Evolutionary conservation across 2,797 vertebrate genomes (phyloP).

Genomic region (Acipenser ruthenus): DNA sequence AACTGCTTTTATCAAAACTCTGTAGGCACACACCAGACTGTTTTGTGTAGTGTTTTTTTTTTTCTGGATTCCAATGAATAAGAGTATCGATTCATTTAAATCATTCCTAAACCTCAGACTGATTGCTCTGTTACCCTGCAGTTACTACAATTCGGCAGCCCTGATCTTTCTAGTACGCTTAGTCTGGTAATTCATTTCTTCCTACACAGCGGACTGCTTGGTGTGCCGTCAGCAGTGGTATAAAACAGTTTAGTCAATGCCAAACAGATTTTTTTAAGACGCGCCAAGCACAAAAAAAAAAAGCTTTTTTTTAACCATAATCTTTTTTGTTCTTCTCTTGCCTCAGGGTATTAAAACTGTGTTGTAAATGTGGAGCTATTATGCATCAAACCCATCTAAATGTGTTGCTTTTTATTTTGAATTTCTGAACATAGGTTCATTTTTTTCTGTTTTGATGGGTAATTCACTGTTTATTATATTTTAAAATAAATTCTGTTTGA

Average conservation of each 20-base stretch:
- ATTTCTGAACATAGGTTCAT: no score
- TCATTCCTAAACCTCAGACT: slow-evolving; percentile 54
- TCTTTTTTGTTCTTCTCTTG: neutral
- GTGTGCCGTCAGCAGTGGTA: neutral
- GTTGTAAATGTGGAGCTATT: neutral
- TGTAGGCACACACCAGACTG: slow-evolving; percentile 7
- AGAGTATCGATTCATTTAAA: slow-evolving; percentile 43
- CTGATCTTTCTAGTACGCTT: slow-evolving; percentile 39
- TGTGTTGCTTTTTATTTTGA: no score
- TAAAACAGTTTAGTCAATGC: neutral
- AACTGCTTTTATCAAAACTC: neutral
- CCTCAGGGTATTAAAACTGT: neutral
- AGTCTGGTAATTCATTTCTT: slow-evolving; percentile 25
- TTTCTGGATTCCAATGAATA: slow-evolving; percentile 13
- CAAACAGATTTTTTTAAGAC: neutral
- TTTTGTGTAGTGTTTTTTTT: slow-evolving; percentile 2
- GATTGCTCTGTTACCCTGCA: slow-evolving; percentile 57
- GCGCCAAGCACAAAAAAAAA: neutral
- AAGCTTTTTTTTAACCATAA: neutral
- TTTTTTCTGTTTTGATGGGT: no score
- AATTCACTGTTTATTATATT: no score
- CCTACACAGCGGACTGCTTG: slow-evolving; percentile 6
- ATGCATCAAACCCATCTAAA: no score
- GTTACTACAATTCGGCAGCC: slow-evolving; percentile 46
- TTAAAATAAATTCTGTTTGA: no score